These are phyloP conservation scores for Centropus unirufus DNA, from an alignment of 2,113 vertebrate genomes.

Conservation along the genomic window DNA sequence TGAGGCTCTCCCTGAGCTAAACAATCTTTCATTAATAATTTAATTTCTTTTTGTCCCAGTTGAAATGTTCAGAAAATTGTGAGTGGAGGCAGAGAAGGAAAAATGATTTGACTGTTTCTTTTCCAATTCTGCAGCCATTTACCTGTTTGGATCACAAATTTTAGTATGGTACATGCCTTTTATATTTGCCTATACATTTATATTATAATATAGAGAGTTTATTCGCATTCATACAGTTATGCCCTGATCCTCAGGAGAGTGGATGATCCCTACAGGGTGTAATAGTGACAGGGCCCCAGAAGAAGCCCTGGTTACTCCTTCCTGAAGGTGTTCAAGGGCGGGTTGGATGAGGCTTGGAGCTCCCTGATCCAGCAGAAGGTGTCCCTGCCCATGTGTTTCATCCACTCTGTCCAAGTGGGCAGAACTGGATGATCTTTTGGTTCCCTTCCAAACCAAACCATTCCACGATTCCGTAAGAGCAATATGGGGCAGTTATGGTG, in stretches of 20 bases:
- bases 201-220: too few species aligned
- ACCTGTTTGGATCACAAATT: not conserved
- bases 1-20: not conserved
- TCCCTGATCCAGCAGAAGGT: too few species aligned
- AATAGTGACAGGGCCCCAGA: not conserved
- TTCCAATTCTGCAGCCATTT: not conserved
- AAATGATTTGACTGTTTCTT: fast-evolving
- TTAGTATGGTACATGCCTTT: not conserved
- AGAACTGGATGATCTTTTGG: too few species aligned
- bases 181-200: not conserved
- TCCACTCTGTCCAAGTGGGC: too few species aligned
- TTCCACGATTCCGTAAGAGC: too few species aligned
- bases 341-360: too few species aligned
- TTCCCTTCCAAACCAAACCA: too few species aligned
- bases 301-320: too few species aligned
- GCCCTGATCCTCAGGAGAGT: not conserved
- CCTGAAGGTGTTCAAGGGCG: too few species aligned
- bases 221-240: not conserved
- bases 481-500: not conserved
- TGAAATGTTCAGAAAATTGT: fast-evolving
- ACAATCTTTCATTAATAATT: not conserved
- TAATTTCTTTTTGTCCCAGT: not conserved
- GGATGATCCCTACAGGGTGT: not conserved
- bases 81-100: not conserved
- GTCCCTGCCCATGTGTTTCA: too few species aligned